Percentiles rank a stretch among this genome's conserved stretches.
These are phyloP conservation scores for Tribolium castaneum DNA, from an alignment of 1,140 invertebrate species.

Conservation along the genomic window DNA sequence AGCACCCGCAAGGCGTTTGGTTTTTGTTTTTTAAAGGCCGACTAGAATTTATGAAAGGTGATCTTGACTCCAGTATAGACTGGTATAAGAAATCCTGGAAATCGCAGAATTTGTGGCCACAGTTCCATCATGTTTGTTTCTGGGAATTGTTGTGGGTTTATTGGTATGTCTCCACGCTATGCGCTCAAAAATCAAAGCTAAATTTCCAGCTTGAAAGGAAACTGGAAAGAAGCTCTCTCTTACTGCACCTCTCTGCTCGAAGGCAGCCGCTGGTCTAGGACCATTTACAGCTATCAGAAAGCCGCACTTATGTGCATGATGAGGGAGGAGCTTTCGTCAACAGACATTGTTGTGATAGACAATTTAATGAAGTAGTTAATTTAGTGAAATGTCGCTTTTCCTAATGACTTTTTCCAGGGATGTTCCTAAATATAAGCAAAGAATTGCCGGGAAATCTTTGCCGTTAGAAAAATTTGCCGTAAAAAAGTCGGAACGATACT, in stretches of 20 bases:
- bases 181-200: not conserved
- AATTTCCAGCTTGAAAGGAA: slow-evolving; percentile 66
- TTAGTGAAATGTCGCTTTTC: not conserved
- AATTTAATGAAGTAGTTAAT: slow-evolving; percentile 71
- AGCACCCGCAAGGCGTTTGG: slow-evolving; percentile 88
- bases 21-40: slow-evolving; percentile 93
- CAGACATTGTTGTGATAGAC: slow-evolving; percentile 67
- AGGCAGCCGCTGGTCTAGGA: slow-evolving; percentile 91
- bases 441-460: slow-evolving; percentile 95
- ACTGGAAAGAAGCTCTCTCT: slow-evolving; percentile 79
- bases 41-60: slow-evolving; percentile 83
- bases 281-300: slow-evolving; percentile 91
- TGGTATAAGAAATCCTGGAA: slow-evolving; percentile 88
- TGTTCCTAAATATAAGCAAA: slow-evolving; percentile 84
- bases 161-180: slow-evolving; percentile 68
- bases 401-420: slow-evolving; percentile 68
- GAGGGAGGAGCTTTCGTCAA: slow-evolving; percentile 67
- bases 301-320: slow-evolving; percentile 84
- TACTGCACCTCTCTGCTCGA: slow-evolving; percentile 79
- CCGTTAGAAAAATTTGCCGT: slow-evolving; percentile 97
- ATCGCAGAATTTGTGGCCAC: slow-evolving; percentile 88
- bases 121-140: slow-evolving; percentile 95
- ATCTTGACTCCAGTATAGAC: slow-evolving; percentile 78
- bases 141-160: slow-evolving; percentile 96
- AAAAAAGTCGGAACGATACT: slow-evolving; percentile 84